A percentile compares a stretch with the other conserved stretches of the same genome.
These are phyloP conservation scores for Drosophila mauritiana DNA, from an alignment of 1,140 invertebrate species.

Conservation along the genomic window DNA sequence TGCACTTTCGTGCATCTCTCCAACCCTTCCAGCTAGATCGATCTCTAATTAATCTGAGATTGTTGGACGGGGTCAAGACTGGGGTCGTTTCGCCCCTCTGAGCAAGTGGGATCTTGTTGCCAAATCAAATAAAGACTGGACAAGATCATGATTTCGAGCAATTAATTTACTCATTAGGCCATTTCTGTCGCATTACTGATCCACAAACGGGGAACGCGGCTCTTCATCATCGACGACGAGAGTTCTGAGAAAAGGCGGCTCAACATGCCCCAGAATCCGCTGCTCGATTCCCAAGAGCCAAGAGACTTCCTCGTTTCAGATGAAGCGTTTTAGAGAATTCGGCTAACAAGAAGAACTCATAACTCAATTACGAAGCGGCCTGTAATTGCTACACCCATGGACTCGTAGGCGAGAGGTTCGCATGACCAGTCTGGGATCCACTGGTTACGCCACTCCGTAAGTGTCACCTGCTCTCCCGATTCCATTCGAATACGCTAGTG, in stretches of 20 bases:
- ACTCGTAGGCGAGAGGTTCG: constrained; percentile 35
- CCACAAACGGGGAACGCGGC: constrained; percentile 26
- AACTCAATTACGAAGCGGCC: constrained; percentile 64
- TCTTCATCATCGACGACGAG: constrained; percentile 19
- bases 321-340: constrained; percentile 48
- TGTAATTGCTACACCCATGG: constrained; percentile 30
- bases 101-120: constrained; percentile 55
- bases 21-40: constrained; percentile 1
- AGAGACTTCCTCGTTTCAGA: constrained; percentile 33
- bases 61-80: constrained; percentile 21
- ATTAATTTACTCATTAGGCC: constrained; percentile 68
- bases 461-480: constrained; percentile 38
- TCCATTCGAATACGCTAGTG: constrained; percentile 34
- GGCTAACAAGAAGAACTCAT: constrained; percentile 58
- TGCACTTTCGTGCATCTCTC: constrained; percentile 55
- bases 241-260: constrained; percentile 14
- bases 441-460: constrained; percentile 7
- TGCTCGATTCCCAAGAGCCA: constrained; percentile 25
- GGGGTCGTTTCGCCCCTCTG: constrained; percentile 22
- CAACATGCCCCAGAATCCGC: constrained; percentile 44
- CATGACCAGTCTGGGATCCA: constrained; percentile 33
- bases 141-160: constrained; percentile 34
- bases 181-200: constrained; percentile 40
- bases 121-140: constrained; percentile 36
- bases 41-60: constrained; percentile 29